Percentiles rank a stretch among this genome's conserved stretches.
Conservation (phyloP, 2,888 invertebrate species). For the Entomobrya multifasciata region DNA sequence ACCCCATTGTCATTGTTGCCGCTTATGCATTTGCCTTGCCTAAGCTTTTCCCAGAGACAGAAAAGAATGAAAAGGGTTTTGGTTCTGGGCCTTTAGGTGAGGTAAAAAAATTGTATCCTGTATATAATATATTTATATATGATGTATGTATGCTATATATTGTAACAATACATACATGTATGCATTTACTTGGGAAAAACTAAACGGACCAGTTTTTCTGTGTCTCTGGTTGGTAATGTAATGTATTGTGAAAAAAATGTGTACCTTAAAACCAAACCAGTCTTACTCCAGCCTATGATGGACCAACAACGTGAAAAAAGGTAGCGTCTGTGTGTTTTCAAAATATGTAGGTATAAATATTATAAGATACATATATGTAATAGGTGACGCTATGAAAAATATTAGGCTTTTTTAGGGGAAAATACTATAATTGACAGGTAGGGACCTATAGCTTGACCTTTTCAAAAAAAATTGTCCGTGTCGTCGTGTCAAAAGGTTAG, state of each 20-base stretch:
- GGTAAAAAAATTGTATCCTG: neutral
- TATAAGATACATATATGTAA: neutral
- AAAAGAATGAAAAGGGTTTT: too few species aligned
- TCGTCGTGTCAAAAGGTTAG: too few species aligned
- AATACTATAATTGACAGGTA: neutral
- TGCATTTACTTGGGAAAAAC: conserved; percentile 29
- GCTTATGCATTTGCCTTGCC: neutral
- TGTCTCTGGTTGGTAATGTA: neutral
- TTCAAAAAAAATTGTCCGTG: too few species aligned
- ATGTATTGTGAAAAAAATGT: conserved; percentile 30
- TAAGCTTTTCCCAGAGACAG: too few species aligned
- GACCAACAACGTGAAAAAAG: neutral
- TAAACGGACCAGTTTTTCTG: conserved; percentile 62
- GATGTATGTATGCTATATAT: neutral
- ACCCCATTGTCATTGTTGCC: neutral
- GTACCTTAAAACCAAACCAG: neutral
- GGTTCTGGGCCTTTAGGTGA: neutral
- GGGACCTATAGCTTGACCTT: conserved; percentile 1
- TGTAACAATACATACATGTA: neutral
- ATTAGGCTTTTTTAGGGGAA: neutral
- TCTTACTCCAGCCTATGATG: conserved; percentile 60
- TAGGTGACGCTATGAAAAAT: neutral
- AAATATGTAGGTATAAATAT: neutral
- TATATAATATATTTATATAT: neutral
- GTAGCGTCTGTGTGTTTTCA: neutral